A percentile compares a stretch with the other conserved stretches of the same genome.
Conservation (phyloP, 2,888 invertebrate species). For the Punctoribates punctum region DNA sequence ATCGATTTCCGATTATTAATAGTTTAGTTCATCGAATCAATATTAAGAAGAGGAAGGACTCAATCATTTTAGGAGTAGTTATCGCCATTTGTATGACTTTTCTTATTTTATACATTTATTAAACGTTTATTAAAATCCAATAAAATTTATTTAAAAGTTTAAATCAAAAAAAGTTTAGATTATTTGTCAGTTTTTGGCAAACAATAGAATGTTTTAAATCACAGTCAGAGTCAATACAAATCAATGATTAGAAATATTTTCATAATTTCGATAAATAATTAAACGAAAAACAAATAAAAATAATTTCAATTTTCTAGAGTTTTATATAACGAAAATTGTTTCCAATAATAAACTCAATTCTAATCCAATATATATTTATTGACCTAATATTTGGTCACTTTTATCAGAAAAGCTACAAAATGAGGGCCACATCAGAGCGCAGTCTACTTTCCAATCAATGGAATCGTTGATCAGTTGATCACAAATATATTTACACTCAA, state of each 20-base stretch:
- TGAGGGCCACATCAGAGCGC: slow-evolving; percentile 18
- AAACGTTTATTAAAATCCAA: background rate
- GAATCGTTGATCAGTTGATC: background rate
- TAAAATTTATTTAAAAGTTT: background rate
- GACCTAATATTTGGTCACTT: background rate
- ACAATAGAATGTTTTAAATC: background rate
- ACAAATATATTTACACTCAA: background rate
- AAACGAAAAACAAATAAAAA: background rate
- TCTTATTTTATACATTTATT: slow-evolving; percentile 54
- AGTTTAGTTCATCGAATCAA: slow-evolving; percentile 86
- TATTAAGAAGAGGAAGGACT: slow-evolving; percentile 86
- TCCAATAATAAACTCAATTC: background rate
- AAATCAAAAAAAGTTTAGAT: background rate
- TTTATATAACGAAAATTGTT: background rate
- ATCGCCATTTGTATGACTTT: slow-evolving; percentile 84
- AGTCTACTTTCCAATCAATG: background rate
- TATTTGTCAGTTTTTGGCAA: slow-evolving; percentile 3
- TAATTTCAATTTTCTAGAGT: background rate
- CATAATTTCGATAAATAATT: background rate
- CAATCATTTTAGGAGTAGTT: slow-evolving; percentile 82
- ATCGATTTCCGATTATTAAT: slow-evolving; percentile 74
- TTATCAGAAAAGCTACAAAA: background rate
- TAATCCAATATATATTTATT: background rate
- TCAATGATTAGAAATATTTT: background rate
- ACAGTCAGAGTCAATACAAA: slow-evolving; percentile 3